Evolutionary conservation across 2,888 invertebrate genomes (phyloP), one percentile per base, ranked within the genome.

Genomic region (Celastrina argiolus): DNA sequence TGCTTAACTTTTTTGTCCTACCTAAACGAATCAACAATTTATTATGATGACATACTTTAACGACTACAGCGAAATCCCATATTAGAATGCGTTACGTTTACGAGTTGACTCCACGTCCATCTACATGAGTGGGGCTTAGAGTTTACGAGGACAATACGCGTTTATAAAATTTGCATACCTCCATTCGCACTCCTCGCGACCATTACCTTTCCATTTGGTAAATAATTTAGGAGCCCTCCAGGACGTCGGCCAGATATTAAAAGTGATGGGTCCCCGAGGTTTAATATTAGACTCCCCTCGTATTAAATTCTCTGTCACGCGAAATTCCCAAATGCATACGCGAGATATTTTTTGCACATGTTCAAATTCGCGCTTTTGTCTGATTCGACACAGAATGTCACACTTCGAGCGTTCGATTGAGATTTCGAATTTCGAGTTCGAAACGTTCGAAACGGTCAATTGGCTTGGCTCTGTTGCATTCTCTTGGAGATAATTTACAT

Each of bases 181-280:
- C 84, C 85, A 88, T 88, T 87, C 87, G 81, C 86, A 88, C 88
- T 87, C 84, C 83, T 88, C 82, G 80, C 84, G 82, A 81, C 89
- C 89, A 90, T 91, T 90, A 90, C 90, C 90, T 91, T 88, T 87
- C 88, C 87, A 90, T 91, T 91, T 88, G 86, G 87, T 88, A 88
- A 90, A 91, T 91, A 91, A 91, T 91, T 90, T 91, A 90, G 86
- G 80, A 83, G 85, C 84, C 90, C 91, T 85, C 84, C 81, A 91
- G 89, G 90, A 87, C 85, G 78, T 76, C 84, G 83, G 84, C 86
- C 87, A 89, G 85, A 90, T 91, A 91, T 91, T 91, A 91, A 91
- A 91, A 91, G 88, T 90, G 90, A 91, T 91, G 90, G 87, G 84
- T 91, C 91, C 90, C 90, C 78, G 77, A 88, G 90, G 90, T 87